Evolutionary conservation across 1,140 invertebrate genomes (phyloP), one percentile per base, ranked within the genome.

Genomic region (Microplitis mediator): DNA sequence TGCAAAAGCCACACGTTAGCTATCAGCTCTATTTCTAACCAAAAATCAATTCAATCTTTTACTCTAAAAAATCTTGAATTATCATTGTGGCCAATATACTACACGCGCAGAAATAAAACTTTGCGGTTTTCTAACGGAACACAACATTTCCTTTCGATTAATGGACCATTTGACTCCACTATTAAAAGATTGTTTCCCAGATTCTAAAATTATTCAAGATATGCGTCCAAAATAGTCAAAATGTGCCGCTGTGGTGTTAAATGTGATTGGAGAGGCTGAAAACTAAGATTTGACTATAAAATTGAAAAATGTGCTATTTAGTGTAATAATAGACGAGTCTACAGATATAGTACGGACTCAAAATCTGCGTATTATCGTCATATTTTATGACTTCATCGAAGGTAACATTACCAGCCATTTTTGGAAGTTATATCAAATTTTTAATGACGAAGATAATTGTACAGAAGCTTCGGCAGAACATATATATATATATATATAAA

Each of bases 61-160:
- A 36, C 35, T 62, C 60, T 5, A 62, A 62, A 13, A 34, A 35
- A 36, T 36, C 23, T 32, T 4, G 31, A 62, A 36, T 34, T 31
- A 34, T 16, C 60, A 62, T 2, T n/a, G 35, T 39, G 31, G n/a
- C 14, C 9, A 65, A 65, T 5, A n/a, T 50, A 65, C 63, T 39
- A 65, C 14, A 51, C 4, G 35, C n/a, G 35, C 39, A n/a, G 63
- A 39, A 65, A 65, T 65, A 36, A 65, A 65, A 65, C 63, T 65
- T 14, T 65, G 63, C 3, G 35, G 63, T 39, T 65, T 65, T 32
- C 8, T 65, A 51, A 34, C 45, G 34, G 63, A 65, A 16, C 63
- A 65, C 63, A 65, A 65, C 63, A 65, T 65, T 51, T n/a, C 35
- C 11, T 65, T 65, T 51, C 3, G 8, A 39, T 14, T 50, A 23